Percentiles rank a stretch among this genome's conserved stretches.
These are phyloP conservation scores for Turritopsis rubra DNA, from an alignment of 30 jellyfish, hydroid and myxozoan species.

Conservation along the genomic window DNA sequence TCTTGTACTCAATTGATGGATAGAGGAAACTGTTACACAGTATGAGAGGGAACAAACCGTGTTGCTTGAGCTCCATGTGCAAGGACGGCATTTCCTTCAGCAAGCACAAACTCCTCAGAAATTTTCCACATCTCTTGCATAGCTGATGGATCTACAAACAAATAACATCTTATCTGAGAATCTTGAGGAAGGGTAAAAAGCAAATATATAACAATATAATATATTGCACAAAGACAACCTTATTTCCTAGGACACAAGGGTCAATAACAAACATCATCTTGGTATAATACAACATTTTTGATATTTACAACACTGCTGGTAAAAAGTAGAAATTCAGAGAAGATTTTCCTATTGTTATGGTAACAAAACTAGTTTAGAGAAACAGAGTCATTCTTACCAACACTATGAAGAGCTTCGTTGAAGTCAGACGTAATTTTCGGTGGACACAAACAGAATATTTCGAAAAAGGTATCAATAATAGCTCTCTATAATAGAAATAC, in stretches of 20 bases:
- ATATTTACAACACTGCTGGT: too few species aligned
- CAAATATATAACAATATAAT: too few species aligned
- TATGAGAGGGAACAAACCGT: slow-evolving; percentile 37
- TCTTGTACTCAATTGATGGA: background rate
- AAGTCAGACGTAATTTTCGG: slow-evolving; percentile 80
- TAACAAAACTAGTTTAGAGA: too few species aligned
- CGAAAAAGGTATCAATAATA: slow-evolving; percentile 59
- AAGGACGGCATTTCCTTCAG: slow-evolving; percentile 85
- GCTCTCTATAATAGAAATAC: slow-evolving; percentile 50
- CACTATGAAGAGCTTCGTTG: slow-evolving; percentile 70
- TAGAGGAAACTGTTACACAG: background rate
- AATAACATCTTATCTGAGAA: background rate
- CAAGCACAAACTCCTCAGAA: slow-evolving; percentile 73
- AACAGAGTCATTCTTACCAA: slow-evolving; percentile 67
- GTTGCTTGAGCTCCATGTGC: slow-evolving; percentile 86
- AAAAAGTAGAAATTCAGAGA: too few species aligned
- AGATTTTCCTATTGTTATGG: too few species aligned
- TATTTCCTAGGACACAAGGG: too few species aligned
- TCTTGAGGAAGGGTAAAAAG: background rate
- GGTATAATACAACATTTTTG: background rate
- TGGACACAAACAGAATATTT: slow-evolving; percentile 61
- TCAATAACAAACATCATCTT: background rate
- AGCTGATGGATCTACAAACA: slow-evolving; percentile 65
- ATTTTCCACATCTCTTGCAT: slow-evolving; percentile 86
- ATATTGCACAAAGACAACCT: too few species aligned